Evolutionary conservation across 2,797 vertebrate species (phyloP).

Genomic region (Euphonia xanthogaster): DNA sequence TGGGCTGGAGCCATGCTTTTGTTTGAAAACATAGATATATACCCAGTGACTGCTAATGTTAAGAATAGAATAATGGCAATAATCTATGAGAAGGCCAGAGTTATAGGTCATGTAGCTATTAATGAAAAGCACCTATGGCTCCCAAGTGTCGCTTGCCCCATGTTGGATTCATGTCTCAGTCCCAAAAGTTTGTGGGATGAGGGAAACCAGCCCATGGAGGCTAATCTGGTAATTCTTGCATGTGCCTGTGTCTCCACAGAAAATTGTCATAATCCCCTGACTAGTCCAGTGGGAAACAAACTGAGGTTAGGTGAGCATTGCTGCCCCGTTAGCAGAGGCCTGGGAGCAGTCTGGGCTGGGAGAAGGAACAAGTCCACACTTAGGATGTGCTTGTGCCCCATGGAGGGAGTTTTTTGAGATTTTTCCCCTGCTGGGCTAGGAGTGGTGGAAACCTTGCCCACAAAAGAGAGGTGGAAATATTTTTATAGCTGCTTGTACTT

Average conservation of each 20-base stretch:
- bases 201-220: background rate
- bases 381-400: background rate
- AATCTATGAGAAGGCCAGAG: background rate
- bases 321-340: background rate
- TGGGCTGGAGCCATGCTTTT: slow-evolving; percentile 43
- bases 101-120: background rate
- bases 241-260: background rate
- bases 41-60: background rate
- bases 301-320: background rate
- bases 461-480: background rate
- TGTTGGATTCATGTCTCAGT: background rate
- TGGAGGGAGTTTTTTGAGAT: accelerated
- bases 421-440: background rate
- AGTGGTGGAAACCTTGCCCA: background rate
- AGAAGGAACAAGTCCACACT: background rate
- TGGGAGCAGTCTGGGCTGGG: background rate
- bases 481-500: background rate
- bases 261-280: background rate
- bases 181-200: background rate
- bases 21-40: background rate
- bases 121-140: background rate
- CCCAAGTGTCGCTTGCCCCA: background rate
- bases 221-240: background rate
- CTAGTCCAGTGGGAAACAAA: background rate
- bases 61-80: background rate